Conservation (phyloP, 2,888 invertebrate genomes). For the Laothoe populi region DNA sequence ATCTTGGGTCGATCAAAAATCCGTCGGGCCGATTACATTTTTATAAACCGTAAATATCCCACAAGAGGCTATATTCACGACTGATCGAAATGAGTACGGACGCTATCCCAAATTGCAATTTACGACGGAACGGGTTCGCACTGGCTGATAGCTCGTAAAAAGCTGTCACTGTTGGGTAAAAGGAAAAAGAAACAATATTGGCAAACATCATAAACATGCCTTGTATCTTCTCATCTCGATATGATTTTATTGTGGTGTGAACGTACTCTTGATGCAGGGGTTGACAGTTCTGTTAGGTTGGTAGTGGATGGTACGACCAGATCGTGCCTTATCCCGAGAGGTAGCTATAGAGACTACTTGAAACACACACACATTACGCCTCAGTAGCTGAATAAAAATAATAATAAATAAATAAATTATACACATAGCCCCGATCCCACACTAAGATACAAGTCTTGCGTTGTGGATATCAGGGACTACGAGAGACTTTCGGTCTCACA, state of each 20-base stretch:
- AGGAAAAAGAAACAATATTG: slow-evolving; percentile 26
- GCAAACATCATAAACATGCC: slow-evolving; percentile 26
- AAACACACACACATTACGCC: no score
- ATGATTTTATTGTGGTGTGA: slow-evolving; percentile 20
- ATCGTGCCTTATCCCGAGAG: neutral
- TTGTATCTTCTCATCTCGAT: slow-evolving; percentile 7
- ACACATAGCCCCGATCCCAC: no score
- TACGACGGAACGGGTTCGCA: slow-evolving; percentile 37
- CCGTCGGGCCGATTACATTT: slow-evolving; percentile 34
- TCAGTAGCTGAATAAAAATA: no score
- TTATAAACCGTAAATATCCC: slow-evolving; percentile 47
- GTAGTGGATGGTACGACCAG: neutral
- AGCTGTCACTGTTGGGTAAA: slow-evolving; percentile 30
- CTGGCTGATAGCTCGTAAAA: slow-evolving; percentile 28
- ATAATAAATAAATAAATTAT: no score
- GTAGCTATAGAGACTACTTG: no score
- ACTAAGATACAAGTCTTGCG: no score
- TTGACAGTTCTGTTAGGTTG: neutral
- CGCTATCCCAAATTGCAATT: slow-evolving; percentile 55
- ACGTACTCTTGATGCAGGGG: slow-evolving; percentile 4
- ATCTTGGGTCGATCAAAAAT: slow-evolving; percentile 17
- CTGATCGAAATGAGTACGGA: slow-evolving; percentile 37
- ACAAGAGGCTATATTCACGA: slow-evolving; percentile 38
- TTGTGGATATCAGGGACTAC: no score
- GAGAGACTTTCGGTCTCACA: no score